Conservation (phyloP, 2,113 vertebrate species). For the Laticauda laticaudata region DNA sequence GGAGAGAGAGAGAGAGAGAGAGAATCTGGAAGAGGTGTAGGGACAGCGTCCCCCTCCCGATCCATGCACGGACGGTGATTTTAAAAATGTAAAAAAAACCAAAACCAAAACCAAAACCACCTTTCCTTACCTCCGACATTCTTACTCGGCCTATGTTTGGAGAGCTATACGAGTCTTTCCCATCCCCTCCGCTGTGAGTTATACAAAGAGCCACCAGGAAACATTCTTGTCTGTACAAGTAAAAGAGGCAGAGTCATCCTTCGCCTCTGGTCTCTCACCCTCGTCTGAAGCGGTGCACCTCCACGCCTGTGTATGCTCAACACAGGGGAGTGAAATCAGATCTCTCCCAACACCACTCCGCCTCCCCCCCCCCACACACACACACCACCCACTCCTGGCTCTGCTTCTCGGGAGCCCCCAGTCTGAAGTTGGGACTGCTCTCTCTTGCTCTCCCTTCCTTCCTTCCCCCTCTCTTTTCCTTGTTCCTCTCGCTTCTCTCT, state of each 20-base stretch:
- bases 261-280: conserved; percentile 68
- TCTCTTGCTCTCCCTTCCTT: conserved; percentile 32
- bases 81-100: not conserved
- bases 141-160: conserved; percentile 79
- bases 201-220: conserved; percentile 79
- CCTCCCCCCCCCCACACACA: conserved; percentile 79
- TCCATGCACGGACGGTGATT: conserved; percentile 45
- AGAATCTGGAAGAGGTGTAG: not conserved
- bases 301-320: conserved; percentile 82
- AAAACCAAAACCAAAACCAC: no score
- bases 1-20: no score
- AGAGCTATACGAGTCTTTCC: conserved; percentile 78
- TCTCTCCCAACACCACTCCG: conserved; percentile 72
- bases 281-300: conserved; percentile 82
- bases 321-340: conserved; percentile 87
- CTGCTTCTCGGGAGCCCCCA: conserved; percentile 68
- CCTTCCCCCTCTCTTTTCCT: no score
- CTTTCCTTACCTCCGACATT: conserved; percentile 93
- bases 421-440: conserved; percentile 70
- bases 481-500: no score
- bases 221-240: conserved; percentile 83
- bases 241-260: conserved; percentile 81
- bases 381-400: conserved; percentile 63
- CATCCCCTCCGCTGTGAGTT: conserved; percentile 81
- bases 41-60: conserved; percentile 41